Base-by-base conservation (phyloP, 2,797 vertebrate species). In the Lacerta viridis region DNA sequence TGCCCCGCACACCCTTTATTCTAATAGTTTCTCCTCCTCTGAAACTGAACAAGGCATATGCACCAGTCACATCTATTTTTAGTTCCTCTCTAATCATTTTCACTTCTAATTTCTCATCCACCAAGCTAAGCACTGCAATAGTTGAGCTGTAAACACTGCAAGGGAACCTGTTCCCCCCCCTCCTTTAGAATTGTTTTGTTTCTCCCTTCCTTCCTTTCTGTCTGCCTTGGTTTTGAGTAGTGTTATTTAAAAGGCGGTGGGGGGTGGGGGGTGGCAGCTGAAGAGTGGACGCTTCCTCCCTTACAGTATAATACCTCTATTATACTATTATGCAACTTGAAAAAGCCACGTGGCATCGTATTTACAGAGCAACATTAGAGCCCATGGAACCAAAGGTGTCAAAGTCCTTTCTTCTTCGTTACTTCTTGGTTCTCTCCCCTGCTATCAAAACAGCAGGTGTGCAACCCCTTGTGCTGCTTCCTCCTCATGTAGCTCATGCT, bases 21-120 rank as follows among this genome's bases (percentile, higher is more conserved):
- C 83, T 55, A 66, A 15, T 61, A 36, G 5, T 71, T 78, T 61
- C 75, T 80, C 83, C n/a, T 74, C 82, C 41, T 50, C 68, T 80
- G 39, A 88, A 80, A 72, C 66, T 17, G 82, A 84, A 43, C n/a
- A 29, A 43, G 66, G 66, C 66, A 27, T 36, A 46, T 64, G 50
- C n/a, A 43, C 27, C 3, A 75, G 79, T 66, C 71, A 75, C 69
- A 43, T n/a, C 83, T 89, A 89, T 89, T 89, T 89, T 89, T 89
- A 89, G 87, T 72, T 64, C 11, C 72, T 72, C 55, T 46, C 76
- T 46, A 74, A 80, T 80, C 77, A 25, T 85, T 89, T 88, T 76
- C 80, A 75, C 55, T 87, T 64, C 55, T 61, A 85, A 79, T 89
- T 72, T 89, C 29, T 64, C 83, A 80, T 80, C 76, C 66, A 7